Conservation (phyloP, 2,113 vertebrate species). For the Riparia riparia region DNA sequence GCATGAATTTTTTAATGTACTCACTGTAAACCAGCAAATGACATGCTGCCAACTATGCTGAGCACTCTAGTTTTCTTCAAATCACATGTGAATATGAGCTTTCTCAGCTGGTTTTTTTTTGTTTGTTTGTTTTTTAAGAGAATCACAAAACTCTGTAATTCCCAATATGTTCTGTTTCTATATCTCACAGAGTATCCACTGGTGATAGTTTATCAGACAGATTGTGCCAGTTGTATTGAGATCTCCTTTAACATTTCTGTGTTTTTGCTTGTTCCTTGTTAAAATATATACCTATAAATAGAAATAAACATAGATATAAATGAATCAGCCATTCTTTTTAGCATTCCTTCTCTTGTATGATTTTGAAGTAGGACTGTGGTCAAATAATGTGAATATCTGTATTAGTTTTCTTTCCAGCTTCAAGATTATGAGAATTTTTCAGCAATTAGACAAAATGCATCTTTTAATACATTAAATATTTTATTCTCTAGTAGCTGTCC, state of each 20-base stretch:
- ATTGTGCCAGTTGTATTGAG: background rate
- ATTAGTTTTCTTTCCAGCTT: background rate
- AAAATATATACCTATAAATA: background rate
- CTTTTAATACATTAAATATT: background rate
- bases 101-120: background rate
- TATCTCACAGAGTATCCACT: background rate
- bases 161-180: background rate
- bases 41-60: background rate
- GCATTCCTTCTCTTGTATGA: background rate
- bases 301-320: background rate
- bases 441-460: background rate
- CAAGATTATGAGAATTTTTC: background rate
- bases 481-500: background rate
- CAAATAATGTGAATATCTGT: background rate
- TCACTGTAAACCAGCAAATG: background rate
- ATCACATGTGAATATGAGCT: background rate
- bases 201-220: background rate
- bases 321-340: background rate
- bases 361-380: background rate
- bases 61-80: background rate
- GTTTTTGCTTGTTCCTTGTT: background rate
- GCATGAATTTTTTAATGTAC: background rate
- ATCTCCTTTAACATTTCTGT: background rate
- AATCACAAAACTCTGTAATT: background rate
- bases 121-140: background rate